A percentile compares a stretch with the other conserved stretches of the same genome.
These are phyloP conservation scores for Pomacea maculata DNA, from an alignment of 1,140 invertebrate species.

Conservation along the genomic window DNA sequence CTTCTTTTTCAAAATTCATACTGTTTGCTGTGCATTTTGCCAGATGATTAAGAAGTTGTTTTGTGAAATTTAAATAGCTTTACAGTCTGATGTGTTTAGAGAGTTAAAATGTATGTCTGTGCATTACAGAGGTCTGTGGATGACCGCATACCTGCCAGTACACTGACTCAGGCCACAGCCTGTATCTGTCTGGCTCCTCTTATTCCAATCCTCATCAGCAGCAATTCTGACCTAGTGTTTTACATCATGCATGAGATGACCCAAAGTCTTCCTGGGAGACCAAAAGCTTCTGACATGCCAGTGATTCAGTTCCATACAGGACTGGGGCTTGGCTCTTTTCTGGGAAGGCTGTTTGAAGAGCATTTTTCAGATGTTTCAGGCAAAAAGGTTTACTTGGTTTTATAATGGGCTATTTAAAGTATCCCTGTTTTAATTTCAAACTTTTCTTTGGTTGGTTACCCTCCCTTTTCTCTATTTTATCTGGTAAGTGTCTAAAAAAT, in stretches of 20 bases:
- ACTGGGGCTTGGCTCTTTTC: slow-evolving; percentile 41
- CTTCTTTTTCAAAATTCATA: background rate
- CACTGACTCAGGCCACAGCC: slow-evolving; percentile 40
- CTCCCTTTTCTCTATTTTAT: no score
- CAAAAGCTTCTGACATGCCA: slow-evolving; percentile 29
- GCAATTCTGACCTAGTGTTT: slow-evolving; percentile 32
- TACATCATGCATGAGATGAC: slow-evolving; percentile 30
- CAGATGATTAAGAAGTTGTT: no score
- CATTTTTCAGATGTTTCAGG: slow-evolving; percentile 47
- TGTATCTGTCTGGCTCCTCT: slow-evolving; percentile 41
- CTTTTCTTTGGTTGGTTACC: no score
- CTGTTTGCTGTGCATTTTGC: no score
- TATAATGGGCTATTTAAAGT: no score
- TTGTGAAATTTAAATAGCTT: no score
- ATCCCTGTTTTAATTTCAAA: no score
- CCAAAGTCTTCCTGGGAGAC: slow-evolving; percentile 32
- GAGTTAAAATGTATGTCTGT: background rate
- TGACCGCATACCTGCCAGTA: slow-evolving; percentile 41
- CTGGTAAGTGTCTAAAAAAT: no score
- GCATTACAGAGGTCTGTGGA: slow-evolving; percentile 30
- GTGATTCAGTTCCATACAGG: slow-evolving; percentile 37
- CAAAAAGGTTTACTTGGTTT: slow-evolving; percentile 31
- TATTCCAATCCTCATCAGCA: slow-evolving; percentile 38
- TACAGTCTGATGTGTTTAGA: no score
- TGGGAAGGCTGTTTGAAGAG: slow-evolving; percentile 43